Conservation (phyloP, 2,888 invertebrate species). For the Nomada fucata region DNA sequence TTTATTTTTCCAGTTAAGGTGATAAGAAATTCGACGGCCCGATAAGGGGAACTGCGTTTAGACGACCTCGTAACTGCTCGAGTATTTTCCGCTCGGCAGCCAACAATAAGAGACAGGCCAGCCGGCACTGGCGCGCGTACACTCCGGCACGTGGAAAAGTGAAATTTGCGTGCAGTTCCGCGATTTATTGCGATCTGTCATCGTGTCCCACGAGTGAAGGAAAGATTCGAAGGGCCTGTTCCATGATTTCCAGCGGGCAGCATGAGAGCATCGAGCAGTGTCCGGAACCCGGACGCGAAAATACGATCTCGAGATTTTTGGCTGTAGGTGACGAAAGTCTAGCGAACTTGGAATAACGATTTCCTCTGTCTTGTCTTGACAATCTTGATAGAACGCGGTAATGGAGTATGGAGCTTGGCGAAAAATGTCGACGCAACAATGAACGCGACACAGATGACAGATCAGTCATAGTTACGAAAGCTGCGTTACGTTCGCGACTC, state of each 20-base stretch:
- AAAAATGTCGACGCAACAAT: too few species aligned
- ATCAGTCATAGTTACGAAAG: slow-evolving; percentile 38
- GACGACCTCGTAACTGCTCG: slow-evolving; percentile 40
- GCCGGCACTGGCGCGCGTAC: slow-evolving; percentile 16
- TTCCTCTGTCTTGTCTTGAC: too few species aligned
- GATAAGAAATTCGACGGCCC: slow-evolving; percentile 61
- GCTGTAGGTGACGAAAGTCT: slow-evolving; percentile 44
- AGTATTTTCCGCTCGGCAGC: slow-evolving; percentile 27
- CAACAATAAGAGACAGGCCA: slow-evolving; percentile 34
- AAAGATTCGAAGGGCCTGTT: too few species aligned
- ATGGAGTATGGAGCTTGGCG: too few species aligned
- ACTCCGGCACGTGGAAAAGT: slow-evolving; percentile 62
- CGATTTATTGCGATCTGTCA: slow-evolving; percentile 39
- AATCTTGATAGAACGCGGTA: too few species aligned
- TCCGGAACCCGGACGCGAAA: slow-evolving; percentile 33
- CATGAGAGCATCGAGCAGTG: slow-evolving; percentile 56
- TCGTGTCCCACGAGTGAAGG: background rate
- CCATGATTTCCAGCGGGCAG: slow-evolving; percentile 46
- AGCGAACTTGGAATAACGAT: too few species aligned
- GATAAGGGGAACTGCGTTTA: slow-evolving; percentile 35
- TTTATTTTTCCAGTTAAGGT: slow-evolving; percentile 29
- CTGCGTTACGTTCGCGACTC: slow-evolving; percentile 26
- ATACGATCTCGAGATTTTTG: slow-evolving; percentile 34
- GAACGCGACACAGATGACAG: slow-evolving; percentile 19
- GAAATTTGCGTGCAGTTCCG: slow-evolving; percentile 62